A percentile compares a stretch with the other conserved stretches of the same genome.
phyloP scores from a whole-genome alignment of 2,797 vertebrate genomes.

The Crocodylus rhombifer region DNA sequence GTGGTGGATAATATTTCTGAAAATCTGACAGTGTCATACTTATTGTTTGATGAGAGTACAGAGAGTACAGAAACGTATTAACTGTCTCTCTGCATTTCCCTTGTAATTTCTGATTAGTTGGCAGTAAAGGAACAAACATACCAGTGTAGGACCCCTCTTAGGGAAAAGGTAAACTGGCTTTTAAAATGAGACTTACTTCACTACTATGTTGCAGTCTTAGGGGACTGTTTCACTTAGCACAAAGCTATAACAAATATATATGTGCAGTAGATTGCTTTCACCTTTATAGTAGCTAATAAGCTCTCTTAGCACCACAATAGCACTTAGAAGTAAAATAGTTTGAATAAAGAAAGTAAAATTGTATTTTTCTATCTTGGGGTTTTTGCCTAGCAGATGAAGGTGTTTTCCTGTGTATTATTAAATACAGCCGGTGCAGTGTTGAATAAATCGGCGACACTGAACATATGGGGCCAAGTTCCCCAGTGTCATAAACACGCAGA shows the following conservation, averaged over 20 bases:
- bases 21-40: background rate
- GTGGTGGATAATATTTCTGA: background rate
- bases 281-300: conserved; percentile 6
- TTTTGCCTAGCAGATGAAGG: background rate
- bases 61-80: background rate
- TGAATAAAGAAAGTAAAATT: conserved; percentile 32
- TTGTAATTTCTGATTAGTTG: background rate
- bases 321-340: conserved; percentile 34
- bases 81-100: background rate
- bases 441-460: conserved; percentile 16
- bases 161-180: background rate
- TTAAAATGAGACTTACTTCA: background rate
- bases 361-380: background rate
- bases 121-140: background rate
- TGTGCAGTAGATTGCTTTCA: conserved; percentile 47
- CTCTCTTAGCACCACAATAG: conserved; percentile 2
- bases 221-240: conserved; percentile 19
- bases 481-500: background rate
- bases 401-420: conserved; percentile 31
- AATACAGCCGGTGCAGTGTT: background rate
- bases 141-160: background rate
- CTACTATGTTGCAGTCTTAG: conserved; percentile 9
- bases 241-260: conserved; percentile 21
- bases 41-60: background rate
- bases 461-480: conserved; percentile 1